Conservation (phyloP, 2,797 vertebrate genomes). For the Lutjanus argentimaculatus region DNA sequence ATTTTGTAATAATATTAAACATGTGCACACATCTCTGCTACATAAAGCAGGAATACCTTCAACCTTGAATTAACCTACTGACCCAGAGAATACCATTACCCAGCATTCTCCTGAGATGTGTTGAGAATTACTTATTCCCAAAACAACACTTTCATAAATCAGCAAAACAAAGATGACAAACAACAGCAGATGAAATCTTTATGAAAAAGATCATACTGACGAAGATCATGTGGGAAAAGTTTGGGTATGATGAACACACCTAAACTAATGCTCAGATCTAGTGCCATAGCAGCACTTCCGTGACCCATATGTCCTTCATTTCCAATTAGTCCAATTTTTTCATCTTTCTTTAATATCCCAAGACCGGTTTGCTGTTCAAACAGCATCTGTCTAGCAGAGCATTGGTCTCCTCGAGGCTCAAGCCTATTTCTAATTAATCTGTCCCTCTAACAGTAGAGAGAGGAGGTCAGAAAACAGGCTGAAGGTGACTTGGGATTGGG, state of each 20-base stretch:
- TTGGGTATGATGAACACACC: neutral
- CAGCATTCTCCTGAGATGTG: neutral
- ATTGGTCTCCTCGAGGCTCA: constrained; percentile 59
- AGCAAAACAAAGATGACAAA: neutral
- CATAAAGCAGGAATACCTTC: neutral
- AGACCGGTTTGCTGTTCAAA: constrained; percentile 68
- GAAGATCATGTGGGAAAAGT: neutral
- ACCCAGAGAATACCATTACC: neutral
- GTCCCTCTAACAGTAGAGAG: constrained; percentile 44
- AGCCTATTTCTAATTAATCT: constrained; percentile 70
- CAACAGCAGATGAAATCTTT: neutral
- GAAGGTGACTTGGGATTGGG: constrained; percentile 54
- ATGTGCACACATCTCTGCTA: neutral
- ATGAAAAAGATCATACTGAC: neutral
- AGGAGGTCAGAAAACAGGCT: constrained; percentile 51
- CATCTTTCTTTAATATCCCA: constrained; percentile 64
- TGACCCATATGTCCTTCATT: constrained; percentile 65
- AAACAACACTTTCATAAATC: neutral
- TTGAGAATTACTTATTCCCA: neutral
- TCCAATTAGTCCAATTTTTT: constrained; percentile 65
- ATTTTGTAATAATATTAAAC: neutral
- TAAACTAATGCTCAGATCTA: constrained; percentile 25
- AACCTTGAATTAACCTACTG: no score
- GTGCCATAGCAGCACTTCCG: constrained; percentile 8
- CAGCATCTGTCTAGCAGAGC: constrained; percentile 61